Conservation (phyloP, 2,888 invertebrate genomes). For the Cephus pygmeus region DNA sequence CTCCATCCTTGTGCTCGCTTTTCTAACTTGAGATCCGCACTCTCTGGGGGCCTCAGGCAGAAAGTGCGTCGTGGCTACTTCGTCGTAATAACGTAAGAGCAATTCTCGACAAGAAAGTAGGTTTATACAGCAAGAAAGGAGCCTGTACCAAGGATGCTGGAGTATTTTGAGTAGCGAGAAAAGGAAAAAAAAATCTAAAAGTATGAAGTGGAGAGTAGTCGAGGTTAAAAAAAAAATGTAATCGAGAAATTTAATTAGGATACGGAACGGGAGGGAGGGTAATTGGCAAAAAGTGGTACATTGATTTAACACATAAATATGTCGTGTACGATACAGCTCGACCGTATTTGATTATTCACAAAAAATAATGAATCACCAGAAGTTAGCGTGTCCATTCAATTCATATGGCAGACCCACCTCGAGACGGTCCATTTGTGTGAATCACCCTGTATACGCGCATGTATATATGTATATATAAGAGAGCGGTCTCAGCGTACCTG, state of each 20-base stretch:
- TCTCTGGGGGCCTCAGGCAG: neutral
- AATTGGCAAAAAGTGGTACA: neutral
- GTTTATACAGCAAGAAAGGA: neutral
- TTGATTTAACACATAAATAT: neutral
- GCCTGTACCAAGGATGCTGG: neutral
- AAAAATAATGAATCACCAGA: too few relatives aligned
- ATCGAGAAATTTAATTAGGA: neutral
- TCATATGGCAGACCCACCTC: too few relatives aligned
- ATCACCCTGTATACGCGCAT: neutral
- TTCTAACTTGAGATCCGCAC: neutral
- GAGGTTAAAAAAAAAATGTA: neutral
- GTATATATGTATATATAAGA: neutral
- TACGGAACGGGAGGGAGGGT: neutral
- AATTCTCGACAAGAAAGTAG: neutral
- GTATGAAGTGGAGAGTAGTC: neutral
- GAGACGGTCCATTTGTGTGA: too few relatives aligned
- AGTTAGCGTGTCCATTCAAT: too few relatives aligned
- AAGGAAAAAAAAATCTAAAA: neutral
- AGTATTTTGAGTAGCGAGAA: too few relatives aligned
- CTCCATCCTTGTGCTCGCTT: neutral
- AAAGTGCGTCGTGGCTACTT: neutral
- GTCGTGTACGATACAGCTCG: neutral
- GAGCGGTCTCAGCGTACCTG: too few relatives aligned
- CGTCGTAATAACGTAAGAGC: neutral
- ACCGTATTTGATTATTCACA: neutral